Evolutionary conservation across 2,797 vertebrate species (phyloP), one percentile per base, ranked within the genome.

Genomic region (Helostoma temminkii): DNA sequence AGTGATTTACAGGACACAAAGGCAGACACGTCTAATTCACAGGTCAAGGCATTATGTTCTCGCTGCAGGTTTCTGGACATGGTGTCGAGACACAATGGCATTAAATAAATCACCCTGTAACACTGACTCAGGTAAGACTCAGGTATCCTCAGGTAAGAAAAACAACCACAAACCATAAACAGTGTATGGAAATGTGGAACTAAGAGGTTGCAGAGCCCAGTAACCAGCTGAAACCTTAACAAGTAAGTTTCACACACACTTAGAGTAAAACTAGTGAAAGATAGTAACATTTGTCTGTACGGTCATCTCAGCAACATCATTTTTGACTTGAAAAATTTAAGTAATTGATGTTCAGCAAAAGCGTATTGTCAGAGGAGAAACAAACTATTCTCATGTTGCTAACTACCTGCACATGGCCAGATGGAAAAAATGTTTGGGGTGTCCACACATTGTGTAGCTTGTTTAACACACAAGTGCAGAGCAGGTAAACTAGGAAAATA

Each of bases 61-160:
- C 30, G 10, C 7, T 32, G 30, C 8, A 9, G 10, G n/a, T n/a
- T n/a, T n/a, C n/a, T n/a, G 30, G 30, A 7, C 30, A 32, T 7
- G 42, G 22, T 47, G 39, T 36, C 21, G 70, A 54, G 81, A 75
- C 52, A 37, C 37, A 1, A 45, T 55, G 54, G 34, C 49, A 6
- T 73, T 73, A 7, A 30, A 48, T 45, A 10, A 49, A 70, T 90
- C 90, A 81, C 70, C 78, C 56, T 81, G 78, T 69, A 67, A 91
- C 94, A 86, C 52, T 4, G n/a, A n/a, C n/a, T n/a, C n/a, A n/a
- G n/a, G n/a, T n/a, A n/a, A 75, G 92, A 90, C 91, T 84, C 79
- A 80, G 84, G 81, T 90, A 81, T 93, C 94, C 94, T 92, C 88
- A 30, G 93, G 95, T 93, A 66, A 93, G 91, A 94, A 92, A 93